Evolutionary conservation across 2,797 vertebrate genomes (phyloP).

Genomic region (Mus minutoides): DNA sequence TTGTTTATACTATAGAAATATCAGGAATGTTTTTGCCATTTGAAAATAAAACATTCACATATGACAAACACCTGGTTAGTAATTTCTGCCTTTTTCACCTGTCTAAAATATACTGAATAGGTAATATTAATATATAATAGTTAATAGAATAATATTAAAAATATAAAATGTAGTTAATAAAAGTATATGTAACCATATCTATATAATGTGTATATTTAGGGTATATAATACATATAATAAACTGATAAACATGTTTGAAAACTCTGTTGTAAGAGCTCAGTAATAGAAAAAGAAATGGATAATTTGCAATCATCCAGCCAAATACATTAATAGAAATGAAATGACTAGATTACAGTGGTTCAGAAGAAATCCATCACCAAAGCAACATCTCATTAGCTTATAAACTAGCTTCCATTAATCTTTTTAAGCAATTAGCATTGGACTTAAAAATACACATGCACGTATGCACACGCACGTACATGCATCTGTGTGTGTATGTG

Average conservation of each 20-base stretch:
- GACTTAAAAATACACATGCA: not conserved
- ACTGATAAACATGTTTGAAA: not conserved
- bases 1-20: conserved; percentile 65
- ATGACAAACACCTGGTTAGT: not conserved
- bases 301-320: not conserved
- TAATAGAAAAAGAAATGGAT: not conserved
- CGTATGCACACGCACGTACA: fast-evolving
- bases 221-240: not conserved
- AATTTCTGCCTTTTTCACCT: not conserved
- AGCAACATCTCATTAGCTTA: not conserved
- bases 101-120: not conserved
- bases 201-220: not conserved
- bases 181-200: not conserved
- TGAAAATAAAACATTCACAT: conserved; percentile 42
- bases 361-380: not conserved
- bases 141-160: not conserved
- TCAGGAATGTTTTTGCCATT: conserved; percentile 26
- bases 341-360: not conserved
- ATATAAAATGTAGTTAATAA: not conserved
- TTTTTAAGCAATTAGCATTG: not conserved
- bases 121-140: not conserved
- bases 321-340: not conserved
- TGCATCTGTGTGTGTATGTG: not conserved
- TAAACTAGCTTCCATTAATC: not conserved
- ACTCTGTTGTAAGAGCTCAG: not conserved